A percentile compares a stretch with the other conserved stretches of the same genome.
These are phyloP conservation scores for Urosaurus nigricauda DNA, from an alignment of 2,797 vertebrate genomes.

Conservation along the genomic window DNA sequence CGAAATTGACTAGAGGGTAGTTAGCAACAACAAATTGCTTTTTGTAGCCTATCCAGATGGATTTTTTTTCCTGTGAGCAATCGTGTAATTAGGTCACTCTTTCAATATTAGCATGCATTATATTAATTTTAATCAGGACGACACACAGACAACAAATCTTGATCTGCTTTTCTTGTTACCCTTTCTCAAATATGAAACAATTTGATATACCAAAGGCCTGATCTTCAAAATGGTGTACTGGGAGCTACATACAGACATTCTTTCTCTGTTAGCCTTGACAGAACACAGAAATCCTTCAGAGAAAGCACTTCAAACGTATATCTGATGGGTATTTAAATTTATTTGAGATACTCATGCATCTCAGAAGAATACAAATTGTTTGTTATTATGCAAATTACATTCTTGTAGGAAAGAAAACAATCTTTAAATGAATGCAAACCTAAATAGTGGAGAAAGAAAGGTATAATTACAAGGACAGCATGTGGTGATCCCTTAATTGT, in stretches of 20 bases:
- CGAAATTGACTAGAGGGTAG: too few species aligned
- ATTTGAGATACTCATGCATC: constrained; percentile 47
- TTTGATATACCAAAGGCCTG: constrained; percentile 60
- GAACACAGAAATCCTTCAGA: constrained; percentile 52
- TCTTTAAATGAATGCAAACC: constrained; percentile 25
- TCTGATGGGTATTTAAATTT: constrained; percentile 53
- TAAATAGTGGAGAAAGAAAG: background rate
- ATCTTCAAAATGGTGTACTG: constrained; percentile 43
- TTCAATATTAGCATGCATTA: constrained; percentile 46
- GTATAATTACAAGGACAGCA: background rate
- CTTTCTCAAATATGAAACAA: constrained; percentile 51
- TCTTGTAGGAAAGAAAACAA: background rate
- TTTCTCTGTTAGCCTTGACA: constrained; percentile 44
- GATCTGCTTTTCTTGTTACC: constrained; percentile 46
- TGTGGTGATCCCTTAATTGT: background rate
- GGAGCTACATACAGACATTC: constrained; percentile 56
- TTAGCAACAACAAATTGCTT: background rate
- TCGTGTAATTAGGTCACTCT: constrained; percentile 20
- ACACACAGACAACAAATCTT: constrained; percentile 50
- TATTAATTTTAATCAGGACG: constrained; percentile 60
- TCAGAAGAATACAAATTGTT: constrained; percentile 27
- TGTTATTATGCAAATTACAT: constrained; percentile 60
- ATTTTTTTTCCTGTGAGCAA: background rate
- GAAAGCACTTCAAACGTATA: constrained; percentile 44
- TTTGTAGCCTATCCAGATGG: background rate